phyloP scores from a whole-genome alignment of 2,797 vertebrate species.

The Coregonus sp. region DNA sequence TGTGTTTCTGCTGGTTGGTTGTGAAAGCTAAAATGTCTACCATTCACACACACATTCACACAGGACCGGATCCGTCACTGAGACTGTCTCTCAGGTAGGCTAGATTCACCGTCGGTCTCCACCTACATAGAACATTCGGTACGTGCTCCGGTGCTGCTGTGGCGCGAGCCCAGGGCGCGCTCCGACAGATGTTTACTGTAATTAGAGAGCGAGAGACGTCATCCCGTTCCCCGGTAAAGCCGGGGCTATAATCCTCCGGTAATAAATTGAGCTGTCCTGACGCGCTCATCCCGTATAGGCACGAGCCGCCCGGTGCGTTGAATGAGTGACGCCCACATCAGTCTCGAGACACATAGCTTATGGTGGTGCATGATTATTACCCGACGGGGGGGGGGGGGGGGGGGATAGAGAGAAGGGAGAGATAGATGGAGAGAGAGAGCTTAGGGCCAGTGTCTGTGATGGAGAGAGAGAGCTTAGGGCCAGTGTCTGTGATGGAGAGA shows the following conservation, averaged over 20 bases:
- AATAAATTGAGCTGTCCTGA: conserved; percentile 44
- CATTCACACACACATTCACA: not conserved
- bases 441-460: too few species aligned
- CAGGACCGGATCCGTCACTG: not conserved
- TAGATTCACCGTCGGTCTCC: not conserved
- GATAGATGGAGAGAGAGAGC: not conserved
- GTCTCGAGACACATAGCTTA: conserved; percentile 55
- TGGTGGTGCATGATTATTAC: conserved; percentile 67
- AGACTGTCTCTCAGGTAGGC: not conserved
- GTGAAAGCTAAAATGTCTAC: conserved; percentile 14
- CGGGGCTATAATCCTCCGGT: not conserved
- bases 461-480: too few species aligned
- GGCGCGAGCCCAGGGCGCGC: conserved; percentile 6
- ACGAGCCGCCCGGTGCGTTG: conserved; percentile 52
- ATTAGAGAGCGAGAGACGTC: conserved; percentile 12
- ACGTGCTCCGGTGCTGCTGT: conserved; percentile 6
- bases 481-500: too few species aligned
- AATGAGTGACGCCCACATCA: conserved; percentile 43
- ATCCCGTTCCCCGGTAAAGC: not conserved
- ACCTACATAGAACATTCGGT: conserved; percentile 4
- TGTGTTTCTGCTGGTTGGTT: conserved; percentile 47
- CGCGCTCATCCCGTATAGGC: conserved; percentile 68
- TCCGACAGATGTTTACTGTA: conserved; percentile 28
- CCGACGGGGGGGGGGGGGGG: conserved; percentile 9
- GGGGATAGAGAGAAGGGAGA: not conserved